A percentile compares a stretch with the other conserved stretches of the same genome.
Evolutionary conservation across 1,140 invertebrate genomes (phyloP).

Genomic region (Drosophila trapezifrons): DNA sequence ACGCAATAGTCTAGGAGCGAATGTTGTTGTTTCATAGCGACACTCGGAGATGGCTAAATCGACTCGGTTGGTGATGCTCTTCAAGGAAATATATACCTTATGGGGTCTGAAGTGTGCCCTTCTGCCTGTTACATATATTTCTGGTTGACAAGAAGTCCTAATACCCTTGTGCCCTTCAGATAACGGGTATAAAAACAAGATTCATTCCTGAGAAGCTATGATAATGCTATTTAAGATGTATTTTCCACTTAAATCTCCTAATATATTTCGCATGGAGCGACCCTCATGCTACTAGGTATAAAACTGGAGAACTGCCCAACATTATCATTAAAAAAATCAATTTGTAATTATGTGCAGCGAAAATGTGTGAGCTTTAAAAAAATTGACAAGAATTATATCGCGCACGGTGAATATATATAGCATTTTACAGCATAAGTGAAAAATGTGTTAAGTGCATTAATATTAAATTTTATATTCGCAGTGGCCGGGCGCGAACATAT

Average conservation of each 20-base stretch:
- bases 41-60: no score
- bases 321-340: slow-evolving; percentile 73
- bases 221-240: neutral
- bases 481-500: slow-evolving; percentile 26
- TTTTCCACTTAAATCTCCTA: neutral
- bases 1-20: no score
- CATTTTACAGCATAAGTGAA: slow-evolving; percentile 64
- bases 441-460: slow-evolving; percentile 78
- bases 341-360: slow-evolving; percentile 69
- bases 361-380: slow-evolving; percentile 46
- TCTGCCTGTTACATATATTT: no score
- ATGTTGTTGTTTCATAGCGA: no score
- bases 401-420: slow-evolving; percentile 25
- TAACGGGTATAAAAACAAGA: no score
- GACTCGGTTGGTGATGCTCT: no score
- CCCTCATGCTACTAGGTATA: neutral
- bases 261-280: neutral
- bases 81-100: no score
- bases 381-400: slow-evolving; percentile 32
- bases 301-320: slow-evolving; percentile 31
- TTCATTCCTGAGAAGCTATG: neutral
- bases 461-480: slow-evolving; percentile 70
- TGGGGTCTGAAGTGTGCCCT: no score
- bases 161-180: no score
- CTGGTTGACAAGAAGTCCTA: no score